Evolutionary conservation across 1,140 invertebrate species (phyloP), one percentile per base, ranked within the genome.

Genomic region (Acromyrmex heyeri): DNA sequence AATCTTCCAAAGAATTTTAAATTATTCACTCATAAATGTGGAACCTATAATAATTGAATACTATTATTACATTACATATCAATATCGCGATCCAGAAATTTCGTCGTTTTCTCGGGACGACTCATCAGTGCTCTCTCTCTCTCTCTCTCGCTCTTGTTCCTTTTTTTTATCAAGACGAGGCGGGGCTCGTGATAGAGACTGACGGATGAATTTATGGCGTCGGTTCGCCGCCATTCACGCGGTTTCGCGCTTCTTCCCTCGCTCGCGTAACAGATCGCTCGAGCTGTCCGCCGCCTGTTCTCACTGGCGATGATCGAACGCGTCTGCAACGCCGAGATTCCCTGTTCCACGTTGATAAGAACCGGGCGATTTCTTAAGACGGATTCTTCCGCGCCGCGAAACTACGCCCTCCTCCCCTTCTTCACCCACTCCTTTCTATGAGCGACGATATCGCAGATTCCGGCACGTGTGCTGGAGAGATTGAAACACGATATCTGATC

Each of bases 271-370:
- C 89, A 90, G 89, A 90, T 90, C 89, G 89, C 86, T 87, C 86
- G 57, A 61, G 87, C 85, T 85, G 78, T 90, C 78, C 81, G 73
- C 77, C 55, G 76, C 77, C 44, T 87, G 81, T 90, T 90, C 88
- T 69, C 87, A 81, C 69, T 27, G 55, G 27, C 88, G 89, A 93
- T 93, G 92, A 92, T 93, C 90, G 92, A 93, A 85, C 88, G 91
- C 88, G 90, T 85, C 86, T 77, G 88, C 86, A 88, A 83, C 76
- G 79, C 50, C 87, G 91, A 90, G 92, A 87, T 90, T 91, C 88
- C 78, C 91, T 91, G 91, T 85, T 87, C 89, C 76, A 86, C 72
- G 75, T 62, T 91, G 92, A 93, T 93, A 93, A 93, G 92, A 57
- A 75, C 76, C 82, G 65, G 57, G 87, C 82, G 70, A 89, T 91